phyloP scores from a whole-genome alignment of 1,140 invertebrate genomes.

The Capitella teleta region DNA sequence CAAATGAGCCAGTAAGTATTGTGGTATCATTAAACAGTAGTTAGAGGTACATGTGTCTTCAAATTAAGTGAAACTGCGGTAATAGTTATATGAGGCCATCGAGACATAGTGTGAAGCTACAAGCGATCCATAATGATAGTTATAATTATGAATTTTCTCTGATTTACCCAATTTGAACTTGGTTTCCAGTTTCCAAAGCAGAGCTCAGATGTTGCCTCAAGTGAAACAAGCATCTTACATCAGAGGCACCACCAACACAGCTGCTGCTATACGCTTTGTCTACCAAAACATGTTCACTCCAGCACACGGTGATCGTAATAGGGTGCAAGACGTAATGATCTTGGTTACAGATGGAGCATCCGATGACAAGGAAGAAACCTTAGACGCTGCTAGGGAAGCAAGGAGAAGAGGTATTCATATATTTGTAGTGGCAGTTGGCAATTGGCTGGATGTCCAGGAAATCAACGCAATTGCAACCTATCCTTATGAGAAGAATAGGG shows the following conservation, averaged over 20 bases:
- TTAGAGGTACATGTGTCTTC: too few species aligned
- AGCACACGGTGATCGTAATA: slow-evolving; percentile 23
- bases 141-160: too few species aligned
- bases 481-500: slow-evolving; percentile 13
- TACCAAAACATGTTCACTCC: slow-evolving; percentile 22
- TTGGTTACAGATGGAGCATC: slow-evolving; percentile 27
- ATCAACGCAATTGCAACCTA: slow-evolving; percentile 18
- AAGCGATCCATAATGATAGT: too few species aligned
- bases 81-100: too few species aligned
- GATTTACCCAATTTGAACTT: too few species aligned
- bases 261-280: slow-evolving; percentile 21
- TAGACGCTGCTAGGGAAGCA: slow-evolving; percentile 14
- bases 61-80: too few species aligned
- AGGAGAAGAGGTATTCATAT: slow-evolving; percentile 19
- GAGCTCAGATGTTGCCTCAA: too few species aligned
- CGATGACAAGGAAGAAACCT: not conserved
- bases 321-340: slow-evolving; percentile 21
- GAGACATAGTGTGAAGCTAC: too few species aligned
- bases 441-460: slow-evolving; percentile 15
- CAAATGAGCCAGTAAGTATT: too few species aligned
- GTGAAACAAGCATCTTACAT: too few species aligned
- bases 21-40: too few species aligned
- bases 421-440: slow-evolving; percentile 16
- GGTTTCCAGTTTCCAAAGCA: too few species aligned
- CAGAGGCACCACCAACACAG: slow-evolving; percentile 22